Evolutionary conservation across 2,888 invertebrate genomes (phyloP), one percentile per base, ranked within the genome.

Genomic region (Parelbella ahira): DNA sequence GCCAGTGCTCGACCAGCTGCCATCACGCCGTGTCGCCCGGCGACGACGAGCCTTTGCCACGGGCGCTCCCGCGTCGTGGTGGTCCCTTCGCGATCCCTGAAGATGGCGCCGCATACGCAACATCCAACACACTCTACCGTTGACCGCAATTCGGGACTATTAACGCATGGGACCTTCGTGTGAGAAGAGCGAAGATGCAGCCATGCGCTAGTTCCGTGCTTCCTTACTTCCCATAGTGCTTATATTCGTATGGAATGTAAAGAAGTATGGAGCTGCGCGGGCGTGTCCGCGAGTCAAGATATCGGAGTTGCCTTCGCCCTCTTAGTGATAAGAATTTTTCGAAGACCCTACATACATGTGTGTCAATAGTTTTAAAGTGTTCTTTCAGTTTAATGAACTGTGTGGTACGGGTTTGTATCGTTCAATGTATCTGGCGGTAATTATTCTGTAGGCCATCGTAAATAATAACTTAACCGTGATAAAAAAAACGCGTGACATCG

Each of bases 141-240:
- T 25, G 34, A 36, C 38, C 44, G 46, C 41, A 47, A 34, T 42
- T 44, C 33, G 49, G 44, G 41, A 41, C 28, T 45, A 51, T 49
- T 49, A 50, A 43, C 32, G 30, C 47, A 57, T 53, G 50, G 60
- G 45, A 44, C 42, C 39, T 42, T 37, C 46, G 15, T n/a, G 20
- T 30, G 37, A 37, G 64, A 75, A 77, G 68, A 75, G 29, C 48
- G 72, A 77, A 80, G 71, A 71, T 45, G 45, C 43, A 76, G 88
- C 90, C 88, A 88, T 79, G 89, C 88, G 90, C 89, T 88, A 91
- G 93, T 93, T 93, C 94, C 95, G 94, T 95, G 93, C 95, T 95
- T 95, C 95, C 93, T 95, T 95, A 94, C 94, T 94, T 94, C 94
- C 94, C 95, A 95, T 95, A 95, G 93, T 93, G 89, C 80, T 89